Conservation (phyloP, 2,888 invertebrate genomes). For the Allygus modestus region DNA sequence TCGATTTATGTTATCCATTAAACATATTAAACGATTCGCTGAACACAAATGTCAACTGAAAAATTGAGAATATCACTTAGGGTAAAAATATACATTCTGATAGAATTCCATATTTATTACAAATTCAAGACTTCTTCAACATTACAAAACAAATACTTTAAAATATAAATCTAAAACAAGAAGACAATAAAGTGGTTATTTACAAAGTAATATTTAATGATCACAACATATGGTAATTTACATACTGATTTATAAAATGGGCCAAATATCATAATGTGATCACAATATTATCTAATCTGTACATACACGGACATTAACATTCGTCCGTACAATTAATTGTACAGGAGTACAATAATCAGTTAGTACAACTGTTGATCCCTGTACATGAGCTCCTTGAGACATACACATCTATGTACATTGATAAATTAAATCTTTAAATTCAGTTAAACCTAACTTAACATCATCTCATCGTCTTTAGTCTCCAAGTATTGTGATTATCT, state of each 20-base stretch:
- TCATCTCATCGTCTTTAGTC: no score
- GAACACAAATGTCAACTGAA: not conserved
- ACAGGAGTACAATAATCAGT: conserved; percentile 32
- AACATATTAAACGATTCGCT: no score
- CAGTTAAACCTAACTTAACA: no score
- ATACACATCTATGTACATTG: conserved; percentile 24
- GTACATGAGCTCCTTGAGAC: conserved; percentile 31
- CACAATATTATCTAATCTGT: conserved; percentile 37
- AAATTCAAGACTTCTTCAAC: conserved; percentile 52
- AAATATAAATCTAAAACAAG: conserved; percentile 55
- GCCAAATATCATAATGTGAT: not conserved
- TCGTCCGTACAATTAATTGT: not conserved
- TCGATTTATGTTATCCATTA: no score
- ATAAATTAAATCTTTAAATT: not conserved
- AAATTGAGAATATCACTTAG: not conserved
- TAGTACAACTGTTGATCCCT: conserved; percentile 31
- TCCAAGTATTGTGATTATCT: no score
- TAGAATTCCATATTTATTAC: conserved; percentile 47
- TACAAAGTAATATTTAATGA: conserved; percentile 29
- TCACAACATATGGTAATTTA: conserved; percentile 43
- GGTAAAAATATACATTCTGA: not conserved
- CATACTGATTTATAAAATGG: conserved; percentile 39
- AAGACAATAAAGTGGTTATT: conserved; percentile 48
- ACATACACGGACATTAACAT: not conserved
- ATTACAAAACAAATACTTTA: conserved; percentile 35